A percentile compares a stretch with the other conserved stretches of the same genome.
These are phyloP conservation scores for Rhabdomys dilectus DNA, from an alignment of 2,113 vertebrate species.

Conservation along the genomic window DNA sequence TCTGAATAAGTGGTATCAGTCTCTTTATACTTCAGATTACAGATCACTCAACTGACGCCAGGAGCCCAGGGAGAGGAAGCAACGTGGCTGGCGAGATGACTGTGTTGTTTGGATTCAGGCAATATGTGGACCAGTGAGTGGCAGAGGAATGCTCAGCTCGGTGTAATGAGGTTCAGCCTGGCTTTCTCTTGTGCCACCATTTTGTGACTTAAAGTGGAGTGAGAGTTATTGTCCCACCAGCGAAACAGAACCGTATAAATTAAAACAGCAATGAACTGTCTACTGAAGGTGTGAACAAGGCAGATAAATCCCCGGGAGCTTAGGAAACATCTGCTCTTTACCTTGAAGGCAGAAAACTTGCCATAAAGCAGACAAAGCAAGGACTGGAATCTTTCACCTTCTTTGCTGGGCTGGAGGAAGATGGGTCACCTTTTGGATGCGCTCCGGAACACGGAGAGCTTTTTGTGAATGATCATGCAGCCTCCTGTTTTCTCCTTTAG, in stretches of 20 bases:
- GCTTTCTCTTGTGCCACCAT: slow-evolving; percentile 16
- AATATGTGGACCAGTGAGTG: not conserved
- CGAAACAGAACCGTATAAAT: slow-evolving; percentile 74
- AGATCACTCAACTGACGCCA: slow-evolving; percentile 24
- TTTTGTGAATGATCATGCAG: not conserved
- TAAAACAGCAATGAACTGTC: slow-evolving; percentile 80
- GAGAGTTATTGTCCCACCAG: slow-evolving; percentile 62
- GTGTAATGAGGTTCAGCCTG: accelerated
- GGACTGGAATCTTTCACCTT: slow-evolving; percentile 54
- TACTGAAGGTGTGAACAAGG: slow-evolving; percentile 84
- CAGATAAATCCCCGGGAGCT: slow-evolving; percentile 81
- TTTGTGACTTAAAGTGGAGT: slow-evolving; percentile 59
- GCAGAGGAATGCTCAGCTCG: not conserved
- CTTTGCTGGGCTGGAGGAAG: slow-evolving; percentile 64
- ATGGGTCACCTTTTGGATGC: slow-evolving; percentile 39
- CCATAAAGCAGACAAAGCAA: slow-evolving; percentile 62
- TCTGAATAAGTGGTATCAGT: not conserved
- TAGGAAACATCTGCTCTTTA: slow-evolving; percentile 85
- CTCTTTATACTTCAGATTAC: not conserved
- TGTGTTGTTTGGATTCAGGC: not conserved
- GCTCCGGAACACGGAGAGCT: not conserved
- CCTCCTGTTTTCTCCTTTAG: not conserved
- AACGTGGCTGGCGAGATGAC: not conserved
- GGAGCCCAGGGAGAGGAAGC: not conserved
- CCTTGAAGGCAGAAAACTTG: slow-evolving; percentile 77